A percentile compares a stretch with the other conserved stretches of the same genome.
Conservation (phyloP, 2,113 vertebrate genomes). For the Arizona elegans region DNA sequence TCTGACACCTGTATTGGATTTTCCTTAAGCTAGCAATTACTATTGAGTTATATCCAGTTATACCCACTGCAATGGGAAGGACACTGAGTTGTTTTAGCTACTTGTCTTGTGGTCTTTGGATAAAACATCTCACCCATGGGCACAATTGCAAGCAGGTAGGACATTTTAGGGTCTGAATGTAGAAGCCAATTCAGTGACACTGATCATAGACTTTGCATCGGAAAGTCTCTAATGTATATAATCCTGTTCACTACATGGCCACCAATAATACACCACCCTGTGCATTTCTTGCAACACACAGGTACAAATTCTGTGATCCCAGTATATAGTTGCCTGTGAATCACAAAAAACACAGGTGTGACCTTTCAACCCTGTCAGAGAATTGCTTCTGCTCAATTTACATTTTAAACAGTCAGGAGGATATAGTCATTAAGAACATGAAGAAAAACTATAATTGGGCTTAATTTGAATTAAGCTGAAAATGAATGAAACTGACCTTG, state of each 20-base stretch:
- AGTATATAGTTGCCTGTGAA: not conserved
- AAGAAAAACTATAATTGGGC: too few species aligned
- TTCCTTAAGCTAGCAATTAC: slow-evolving; percentile 6
- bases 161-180: not conserved
- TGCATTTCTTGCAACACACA: not conserved
- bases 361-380: too few species aligned
- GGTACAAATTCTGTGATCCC: not conserved
- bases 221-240: not conserved
- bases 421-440: too few species aligned
- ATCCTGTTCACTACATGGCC: not conserved
- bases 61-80: not conserved
- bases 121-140: not conserved
- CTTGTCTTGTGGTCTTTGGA: not conserved
- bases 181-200: not conserved
- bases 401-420: too few species aligned
- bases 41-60: slow-evolving; percentile 16
- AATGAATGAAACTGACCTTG: too few species aligned
- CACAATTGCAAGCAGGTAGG: not conserved
- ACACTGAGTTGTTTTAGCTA: not conserved
- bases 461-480: too few species aligned
- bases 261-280: not conserved
- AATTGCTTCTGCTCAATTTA: too few species aligned
- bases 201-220: not conserved
- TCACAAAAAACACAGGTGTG: not conserved
- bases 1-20: slow-evolving; percentile 9